Base-by-base conservation (phyloP, 2,888 invertebrate species). In the Watsonalla cultraria region DNA sequence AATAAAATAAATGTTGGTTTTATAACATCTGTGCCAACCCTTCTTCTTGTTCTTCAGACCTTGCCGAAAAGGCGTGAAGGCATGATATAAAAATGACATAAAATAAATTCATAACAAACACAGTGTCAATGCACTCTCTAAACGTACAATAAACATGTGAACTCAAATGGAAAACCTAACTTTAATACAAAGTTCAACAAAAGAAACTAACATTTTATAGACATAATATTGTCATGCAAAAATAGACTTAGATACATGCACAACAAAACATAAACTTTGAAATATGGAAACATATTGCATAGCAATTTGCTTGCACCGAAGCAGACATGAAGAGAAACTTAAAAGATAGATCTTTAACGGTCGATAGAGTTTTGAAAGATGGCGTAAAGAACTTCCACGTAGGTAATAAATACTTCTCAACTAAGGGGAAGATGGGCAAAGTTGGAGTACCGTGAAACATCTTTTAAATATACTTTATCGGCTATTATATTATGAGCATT, bases 291-390 rank as follows among this genome's bases (percentile, higher is more conserved):
- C 60, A 58, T 52, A 57, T 62, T 61, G 60, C 55, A 61, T 52
- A 64, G 64, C 62, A 70, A 64, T 69, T 68, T 64, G 57, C 64
- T 56, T 55, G 54, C 51, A 48, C 50, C 54, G 51, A 53, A 46
- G 35, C 13, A 49, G 54, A 57, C 58, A 54, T 61, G 15, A 54
- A 61, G 56, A 47, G 60, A 70, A 81, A 75, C 73, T 82, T 70
- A 59, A 65, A 59, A 69, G 70, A 82, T 79, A 82, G 74, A 81
- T 83, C 72, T 81, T 82, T 76, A 79, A 78, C 80, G 82, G 76
- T 82, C 80, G 78, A 83, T 82, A 72, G 79, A 80, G 75, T 80
- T 82, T 73, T 78, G 78, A 82, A 68, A 75, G 66, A 72, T 67
- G 66, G 62, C 68, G 68, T 61, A 67, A 70, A 68, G 68, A 78